Evolutionary conservation across 2,113 vertebrate genomes (phyloP).

Genomic region (Calypte anna): DNA sequence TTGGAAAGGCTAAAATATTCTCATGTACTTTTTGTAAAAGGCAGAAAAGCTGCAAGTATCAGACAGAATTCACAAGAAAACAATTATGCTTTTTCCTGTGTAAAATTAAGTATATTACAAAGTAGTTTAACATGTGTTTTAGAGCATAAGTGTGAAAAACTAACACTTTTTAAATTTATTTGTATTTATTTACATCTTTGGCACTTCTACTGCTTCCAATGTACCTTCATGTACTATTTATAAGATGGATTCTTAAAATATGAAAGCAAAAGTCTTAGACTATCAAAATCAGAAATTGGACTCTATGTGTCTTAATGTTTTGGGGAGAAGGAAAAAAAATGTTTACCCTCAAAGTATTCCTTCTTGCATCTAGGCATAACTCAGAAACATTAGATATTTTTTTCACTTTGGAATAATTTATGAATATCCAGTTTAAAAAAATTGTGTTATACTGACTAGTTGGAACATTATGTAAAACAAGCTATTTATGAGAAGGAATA

Average conservation of each 20-base stretch:
- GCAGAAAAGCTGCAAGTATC: background rate
- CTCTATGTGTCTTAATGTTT: background rate
- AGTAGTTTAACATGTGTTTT: background rate
- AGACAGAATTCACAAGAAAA: background rate
- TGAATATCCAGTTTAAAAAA: background rate
- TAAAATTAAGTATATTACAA: background rate
- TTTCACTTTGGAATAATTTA: background rate
- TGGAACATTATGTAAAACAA: background rate
- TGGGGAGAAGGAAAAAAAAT: background rate
- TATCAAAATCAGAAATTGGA: background rate
- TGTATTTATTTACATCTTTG: background rate
- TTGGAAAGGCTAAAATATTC: background rate
- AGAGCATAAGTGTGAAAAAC: background rate
- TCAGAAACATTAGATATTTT: background rate
- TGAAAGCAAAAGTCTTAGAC: background rate
- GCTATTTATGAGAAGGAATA: background rate
- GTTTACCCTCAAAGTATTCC: background rate
- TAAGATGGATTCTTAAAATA: background rate
- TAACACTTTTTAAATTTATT: background rate
- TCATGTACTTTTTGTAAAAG: background rate
- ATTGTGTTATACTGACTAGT: background rate
- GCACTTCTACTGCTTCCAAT: background rate
- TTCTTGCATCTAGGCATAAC: background rate
- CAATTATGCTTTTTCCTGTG: background rate
- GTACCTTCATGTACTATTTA: background rate